phyloP scores from a whole-genome alignment of 1,140 invertebrate genomes.

The Drosophila miranda region DNA sequence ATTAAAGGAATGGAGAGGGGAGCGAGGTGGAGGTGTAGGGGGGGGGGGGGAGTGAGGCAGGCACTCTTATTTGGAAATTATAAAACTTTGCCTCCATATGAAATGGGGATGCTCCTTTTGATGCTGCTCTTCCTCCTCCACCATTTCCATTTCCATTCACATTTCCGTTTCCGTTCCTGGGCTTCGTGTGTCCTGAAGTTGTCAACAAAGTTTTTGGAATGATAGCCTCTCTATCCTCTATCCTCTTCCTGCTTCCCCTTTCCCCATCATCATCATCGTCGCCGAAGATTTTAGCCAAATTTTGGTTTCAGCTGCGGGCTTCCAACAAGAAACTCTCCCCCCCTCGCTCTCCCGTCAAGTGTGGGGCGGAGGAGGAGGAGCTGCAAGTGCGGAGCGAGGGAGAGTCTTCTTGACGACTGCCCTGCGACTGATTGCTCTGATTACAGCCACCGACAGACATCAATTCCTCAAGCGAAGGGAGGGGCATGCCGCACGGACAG shows the following conservation, averaged over 20 bases:
- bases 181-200: constrained; percentile 21
- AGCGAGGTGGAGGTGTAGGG: constrained; percentile 3
- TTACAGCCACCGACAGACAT: constrained; percentile 69
- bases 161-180: not conserved
- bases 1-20: not conserved
- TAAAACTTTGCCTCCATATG: constrained; percentile 17
- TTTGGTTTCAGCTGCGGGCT: constrained; percentile 34
- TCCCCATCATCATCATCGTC: constrained; percentile 7
- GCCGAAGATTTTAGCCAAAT: constrained; percentile 27
- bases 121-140: too few relatives aligned
- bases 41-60: not conserved
- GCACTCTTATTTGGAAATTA: constrained; percentile 73
- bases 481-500: not conserved
- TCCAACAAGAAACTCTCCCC: constrained; percentile 6
- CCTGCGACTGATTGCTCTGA: constrained; percentile 73
- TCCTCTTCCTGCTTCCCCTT: not conserved
- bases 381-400: not conserved
- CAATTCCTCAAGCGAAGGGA: constrained; percentile 59
- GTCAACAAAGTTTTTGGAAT: constrained; percentile 50
- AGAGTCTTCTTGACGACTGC: constrained; percentile 11
- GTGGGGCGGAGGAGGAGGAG: too few relatives aligned
- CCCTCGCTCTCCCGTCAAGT: too few relatives aligned
- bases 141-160: too few relatives aligned
- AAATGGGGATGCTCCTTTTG: too few relatives aligned
- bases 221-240: not conserved